phyloP scores from a whole-genome alignment of 2,113 vertebrate genomes.

The Rhabdomys dilectus region DNA sequence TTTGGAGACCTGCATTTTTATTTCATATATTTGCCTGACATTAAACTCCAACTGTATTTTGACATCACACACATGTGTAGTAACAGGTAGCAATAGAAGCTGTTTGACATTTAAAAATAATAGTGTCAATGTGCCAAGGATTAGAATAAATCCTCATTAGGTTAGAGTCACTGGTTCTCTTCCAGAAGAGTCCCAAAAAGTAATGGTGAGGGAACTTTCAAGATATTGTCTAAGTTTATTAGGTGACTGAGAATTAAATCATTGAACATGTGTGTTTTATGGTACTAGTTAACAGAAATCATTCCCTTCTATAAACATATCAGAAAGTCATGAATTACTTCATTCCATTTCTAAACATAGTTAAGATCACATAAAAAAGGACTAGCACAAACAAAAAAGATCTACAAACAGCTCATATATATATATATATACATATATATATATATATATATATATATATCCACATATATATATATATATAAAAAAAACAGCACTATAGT shows the following conservation, averaged over 20 bases:
- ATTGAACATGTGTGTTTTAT: background rate
- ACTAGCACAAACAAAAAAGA: background rate
- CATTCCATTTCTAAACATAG: conserved; percentile 46
- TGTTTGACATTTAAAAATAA: conserved; percentile 13
- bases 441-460: background rate
- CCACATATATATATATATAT: background rate
- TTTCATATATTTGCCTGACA: background rate
- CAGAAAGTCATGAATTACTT: conserved; percentile 14
- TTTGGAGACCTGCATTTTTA: background rate
- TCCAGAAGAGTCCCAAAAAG: background rate
- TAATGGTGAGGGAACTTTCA: conserved; percentile 1
- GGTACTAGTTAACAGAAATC: background rate
- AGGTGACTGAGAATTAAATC: conserved; percentile 22
- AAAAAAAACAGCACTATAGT: background rate
- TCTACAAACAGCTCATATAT: background rate
- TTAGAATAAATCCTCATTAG: background rate
- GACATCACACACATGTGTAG: background rate
- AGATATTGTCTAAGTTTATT: background rate
- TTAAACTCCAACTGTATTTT: conserved; percentile 2
- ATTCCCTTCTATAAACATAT: conserved; percentile 7
- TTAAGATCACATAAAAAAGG: background rate
- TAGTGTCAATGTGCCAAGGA: background rate
- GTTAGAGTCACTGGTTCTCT: background rate
- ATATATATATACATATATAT: no score
- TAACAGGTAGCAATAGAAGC: background rate